Conservation (phyloP, 1,140 invertebrate genomes). For the Acromyrmex heyeri region DNA sequence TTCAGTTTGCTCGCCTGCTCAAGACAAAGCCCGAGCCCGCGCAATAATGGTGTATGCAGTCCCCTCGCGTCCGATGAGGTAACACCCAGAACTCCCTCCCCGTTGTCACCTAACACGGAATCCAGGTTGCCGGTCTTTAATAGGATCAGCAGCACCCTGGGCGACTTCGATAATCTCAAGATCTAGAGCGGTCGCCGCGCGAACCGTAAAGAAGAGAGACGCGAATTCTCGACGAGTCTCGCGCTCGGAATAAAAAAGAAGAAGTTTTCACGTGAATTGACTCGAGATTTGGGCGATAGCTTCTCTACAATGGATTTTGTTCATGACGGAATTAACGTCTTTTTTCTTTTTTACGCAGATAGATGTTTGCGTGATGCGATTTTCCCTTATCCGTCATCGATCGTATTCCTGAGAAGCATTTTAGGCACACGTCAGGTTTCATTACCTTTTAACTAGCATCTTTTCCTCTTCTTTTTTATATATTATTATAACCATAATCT, state of each 20-base stretch:
- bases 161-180: constrained; percentile 88
- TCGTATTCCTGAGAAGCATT: constrained; percentile 64
- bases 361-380: not conserved
- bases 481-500: constrained; percentile 56
- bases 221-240: constrained; percentile 39
- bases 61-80: constrained; percentile 77
- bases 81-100: constrained; percentile 85
- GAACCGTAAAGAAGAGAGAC: constrained; percentile 31
- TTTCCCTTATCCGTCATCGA: constrained; percentile 43
- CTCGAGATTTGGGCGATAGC: constrained; percentile 22
- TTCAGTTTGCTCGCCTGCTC: constrained; percentile 81
- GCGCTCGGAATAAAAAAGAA: constrained; percentile 13
- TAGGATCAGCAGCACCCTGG: constrained; percentile 89
- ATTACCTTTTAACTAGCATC: constrained; percentile 41
- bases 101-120: constrained; percentile 83
- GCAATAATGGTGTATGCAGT: constrained; percentile 66
- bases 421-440: constrained; percentile 57
- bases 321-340: constrained; percentile 2
- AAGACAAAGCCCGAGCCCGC: constrained; percentile 74
- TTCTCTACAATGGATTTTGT: constrained; percentile 13
- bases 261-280: constrained; percentile 9
- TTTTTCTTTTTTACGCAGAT: constrained; percentile 33
- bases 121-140: constrained; percentile 91
- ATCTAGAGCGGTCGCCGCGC: constrained; percentile 80
- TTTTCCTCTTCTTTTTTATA: constrained; percentile 40